Conservation (phyloP, 2,888 invertebrate species). For the Petrophora chlorosata region DNA sequence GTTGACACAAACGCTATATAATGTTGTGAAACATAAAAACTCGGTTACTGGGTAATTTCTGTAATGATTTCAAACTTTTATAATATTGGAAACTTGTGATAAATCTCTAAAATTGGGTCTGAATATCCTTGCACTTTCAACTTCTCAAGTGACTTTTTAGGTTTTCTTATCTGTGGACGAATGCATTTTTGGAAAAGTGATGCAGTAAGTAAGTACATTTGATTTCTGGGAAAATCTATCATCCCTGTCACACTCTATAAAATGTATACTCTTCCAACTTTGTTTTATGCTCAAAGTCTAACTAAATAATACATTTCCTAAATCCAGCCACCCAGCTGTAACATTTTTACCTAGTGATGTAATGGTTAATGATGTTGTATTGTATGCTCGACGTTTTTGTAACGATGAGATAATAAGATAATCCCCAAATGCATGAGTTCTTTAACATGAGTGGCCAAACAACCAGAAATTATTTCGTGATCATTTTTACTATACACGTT, state of each 20-base stretch:
- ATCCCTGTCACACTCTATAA: not conserved
- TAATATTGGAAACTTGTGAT: not conserved
- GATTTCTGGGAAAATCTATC: not conserved
- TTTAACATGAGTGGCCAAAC: too few relatives aligned
- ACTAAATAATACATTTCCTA: not conserved
- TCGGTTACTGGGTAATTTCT: not conserved
- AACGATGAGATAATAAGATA: too few relatives aligned
- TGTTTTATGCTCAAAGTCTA: not conserved
- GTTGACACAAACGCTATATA: conserved; percentile 18
- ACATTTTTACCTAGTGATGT: too few relatives aligned
- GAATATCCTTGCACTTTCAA: conserved; percentile 20
- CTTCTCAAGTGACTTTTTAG: conserved; percentile 2
- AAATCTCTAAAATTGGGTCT: conserved; percentile 18
- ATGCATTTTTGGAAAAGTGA: conserved; percentile 13
- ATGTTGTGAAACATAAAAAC: not conserved
- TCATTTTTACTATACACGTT: too few relatives aligned
- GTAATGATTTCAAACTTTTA: not conserved
- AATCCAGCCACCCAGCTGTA: too few relatives aligned
- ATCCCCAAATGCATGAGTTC: too few relatives aligned
- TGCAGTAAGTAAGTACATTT: not conserved
- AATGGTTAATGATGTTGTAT: too few relatives aligned
- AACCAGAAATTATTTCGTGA: too few relatives aligned
- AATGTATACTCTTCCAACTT: not conserved
- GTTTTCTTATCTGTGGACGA: conserved; percentile 5
- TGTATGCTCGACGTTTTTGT: too few relatives aligned